Evolutionary conservation across 2,113 vertebrate species (phyloP).

Genomic region (Solea senegalensis): DNA sequence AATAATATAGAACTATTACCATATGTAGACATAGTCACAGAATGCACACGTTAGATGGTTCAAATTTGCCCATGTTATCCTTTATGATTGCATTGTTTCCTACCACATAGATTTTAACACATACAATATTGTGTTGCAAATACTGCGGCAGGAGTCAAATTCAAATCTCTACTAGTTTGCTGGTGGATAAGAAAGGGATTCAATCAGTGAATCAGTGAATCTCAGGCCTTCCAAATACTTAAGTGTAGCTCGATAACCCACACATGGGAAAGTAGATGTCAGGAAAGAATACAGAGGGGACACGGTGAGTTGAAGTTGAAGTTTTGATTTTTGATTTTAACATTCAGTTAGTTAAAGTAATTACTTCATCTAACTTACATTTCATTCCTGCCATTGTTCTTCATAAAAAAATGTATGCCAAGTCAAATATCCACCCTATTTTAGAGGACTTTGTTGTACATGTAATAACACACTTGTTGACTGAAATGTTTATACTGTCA

Average conservation of each 20-base stretch:
- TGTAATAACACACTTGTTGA: not conserved
- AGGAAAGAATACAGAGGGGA: too few relatives aligned
- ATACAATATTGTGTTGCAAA: conserved; percentile 8
- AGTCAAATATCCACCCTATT: not conserved
- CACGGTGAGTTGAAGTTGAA: not conserved
- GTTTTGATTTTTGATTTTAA: not conserved
- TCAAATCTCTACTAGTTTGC: conserved; percentile 3
- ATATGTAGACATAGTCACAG: conserved; percentile 36
- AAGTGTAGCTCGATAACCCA: conserved; percentile 9
- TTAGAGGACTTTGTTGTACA: too few relatives aligned
- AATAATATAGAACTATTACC: conserved; percentile 29
- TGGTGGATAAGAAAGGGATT: conserved; percentile 13
- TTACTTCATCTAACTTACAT: not conserved
- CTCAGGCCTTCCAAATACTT: conserved; percentile 26
- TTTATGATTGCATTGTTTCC: conserved; percentile 17
- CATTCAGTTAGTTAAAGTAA: not conserved
- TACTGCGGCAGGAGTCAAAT: conserved; percentile 18
- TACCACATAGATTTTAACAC: not conserved
- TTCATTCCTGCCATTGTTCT: conserved; percentile 11
- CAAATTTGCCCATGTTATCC: conserved; percentile 29
- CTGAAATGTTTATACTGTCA: conserved; percentile 4
- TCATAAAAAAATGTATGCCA: conserved; percentile 10
- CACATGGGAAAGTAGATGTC: not conserved
- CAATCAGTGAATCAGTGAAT: conserved; percentile 17
- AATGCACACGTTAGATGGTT: conserved; percentile 37